phyloP scores from a whole-genome alignment of 2,888 invertebrate species.

The Alentia gelatinosa region DNA sequence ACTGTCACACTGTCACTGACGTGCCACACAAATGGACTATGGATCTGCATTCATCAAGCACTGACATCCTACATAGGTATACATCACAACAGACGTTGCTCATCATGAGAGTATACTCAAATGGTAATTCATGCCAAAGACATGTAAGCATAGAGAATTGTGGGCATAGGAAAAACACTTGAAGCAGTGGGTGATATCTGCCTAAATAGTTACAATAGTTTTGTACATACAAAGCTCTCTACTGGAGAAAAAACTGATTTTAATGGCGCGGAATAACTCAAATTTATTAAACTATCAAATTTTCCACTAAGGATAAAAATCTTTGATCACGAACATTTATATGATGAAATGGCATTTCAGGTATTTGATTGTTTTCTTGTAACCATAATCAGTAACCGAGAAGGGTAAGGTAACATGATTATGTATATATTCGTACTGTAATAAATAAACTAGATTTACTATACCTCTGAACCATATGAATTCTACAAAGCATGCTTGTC shows the following conservation, averaged over 20 bases:
- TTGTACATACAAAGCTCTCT: neutral
- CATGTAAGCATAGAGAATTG: neutral
- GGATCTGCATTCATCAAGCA: no score
- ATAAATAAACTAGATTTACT: no score
- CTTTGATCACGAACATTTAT: neutral
- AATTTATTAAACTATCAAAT: neutral
- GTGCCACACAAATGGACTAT: no score
- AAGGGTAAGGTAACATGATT: no score
- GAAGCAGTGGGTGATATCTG: neutral
- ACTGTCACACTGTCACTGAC: no score
- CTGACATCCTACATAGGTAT: no score
- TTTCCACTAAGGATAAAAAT: neutral
- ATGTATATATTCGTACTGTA: no score
- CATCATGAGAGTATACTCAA: no score
- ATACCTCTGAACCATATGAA: no score
- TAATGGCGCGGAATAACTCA: neutral
- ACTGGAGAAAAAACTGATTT: neutral
- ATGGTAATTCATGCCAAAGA: neutral
- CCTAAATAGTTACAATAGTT: neutral
- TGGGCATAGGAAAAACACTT: neutral
- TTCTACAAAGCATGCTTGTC: no score
- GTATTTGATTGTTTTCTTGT: neutral
- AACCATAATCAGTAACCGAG: neutral
- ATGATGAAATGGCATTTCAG: neutral
- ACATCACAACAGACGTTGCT: no score